Evolutionary conservation across 2,888 invertebrate genomes (phyloP), one percentile per base, ranked within the genome.

Genomic region (Caenorhabditis sp.): DNA sequence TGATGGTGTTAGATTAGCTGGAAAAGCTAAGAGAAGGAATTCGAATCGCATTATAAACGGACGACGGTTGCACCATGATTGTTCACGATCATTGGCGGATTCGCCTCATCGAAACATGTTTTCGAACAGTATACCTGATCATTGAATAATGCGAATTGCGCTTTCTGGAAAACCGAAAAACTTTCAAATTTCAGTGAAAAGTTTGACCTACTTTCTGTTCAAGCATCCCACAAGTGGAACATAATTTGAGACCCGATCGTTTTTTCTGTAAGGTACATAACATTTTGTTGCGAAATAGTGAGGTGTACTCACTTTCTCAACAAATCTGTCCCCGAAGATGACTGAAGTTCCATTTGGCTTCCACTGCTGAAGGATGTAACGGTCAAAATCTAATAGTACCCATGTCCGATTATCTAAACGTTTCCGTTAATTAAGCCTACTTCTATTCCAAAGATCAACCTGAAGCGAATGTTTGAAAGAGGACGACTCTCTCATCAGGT

Each of bases 311-410:
- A 80, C 62, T 60, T 87, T 86, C 32, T 84, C 84, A 9, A 85
- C 84, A 40, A 85, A 85, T 60, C 86, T 65, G 60, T 89, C 90
- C 35, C 90, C 90, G 76, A 90, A 90, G 55, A 90, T 90, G 24
- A 90, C 88, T 15, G 82, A 72, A 32, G 88, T 84, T 26, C 90
- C 90, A 9, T 87, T 83, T 4, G 90, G 90, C 15, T 86, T 85
- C 89, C 89, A 89, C 72, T 85, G 88, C 24, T 80, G 74, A 9
- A 90, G 68, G 32, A 90, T 84, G 80, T 90, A 88, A 0, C 90
- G 85, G 70, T 90, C 90, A 76, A 90, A 90, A 67, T 90, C 90
- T 37, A 85, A 72, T 3, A 90, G 85, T 58, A 90, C 88, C 90
- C 90, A 90, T 18, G 90, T 90, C 37, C 90, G 85, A 60, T 90